These are phyloP conservation scores for Musca domestica DNA, from an alignment of 1,140 invertebrate genomes.

Conservation along the genomic window DNA sequence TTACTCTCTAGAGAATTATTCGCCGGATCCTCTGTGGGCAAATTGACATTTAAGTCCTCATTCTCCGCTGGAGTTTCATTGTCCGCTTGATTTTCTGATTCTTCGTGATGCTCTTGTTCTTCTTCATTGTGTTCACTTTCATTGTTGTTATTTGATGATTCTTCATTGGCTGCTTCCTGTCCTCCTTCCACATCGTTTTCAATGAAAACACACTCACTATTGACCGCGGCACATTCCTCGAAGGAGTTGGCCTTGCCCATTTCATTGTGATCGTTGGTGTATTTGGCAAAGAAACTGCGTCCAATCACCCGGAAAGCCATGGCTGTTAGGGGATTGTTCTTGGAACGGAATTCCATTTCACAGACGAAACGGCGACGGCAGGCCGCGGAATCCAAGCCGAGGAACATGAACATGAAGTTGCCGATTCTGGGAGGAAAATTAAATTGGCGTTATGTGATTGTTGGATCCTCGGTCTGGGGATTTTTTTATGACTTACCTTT, in stretches of 20 bases:
- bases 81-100: constrained; percentile 12
- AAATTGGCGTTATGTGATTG: neutral
- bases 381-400: constrained; percentile 45
- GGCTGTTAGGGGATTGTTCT: constrained; percentile 43
- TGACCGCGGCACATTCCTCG: constrained; percentile 39
- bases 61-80: neutral
- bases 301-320: constrained; percentile 52
- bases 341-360: constrained; percentile 52
- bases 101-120: constrained; percentile 8
- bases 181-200: constrained; percentile 31
- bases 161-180: neutral
- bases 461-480: neutral
- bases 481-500: constrained; percentile 35
- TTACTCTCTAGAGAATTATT: neutral
- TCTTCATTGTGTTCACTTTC: constrained; percentile 1
- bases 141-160: neutral
- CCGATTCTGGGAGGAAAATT: constrained; percentile 34
- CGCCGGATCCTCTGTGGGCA: neutral
- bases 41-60: neutral
- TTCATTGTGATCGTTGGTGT: constrained; percentile 41
- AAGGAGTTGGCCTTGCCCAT: constrained; percentile 38
- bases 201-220: constrained; percentile 48
- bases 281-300: constrained; percentile 48
- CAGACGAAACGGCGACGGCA: constrained; percentile 51
- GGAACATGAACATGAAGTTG: constrained; percentile 48